Base-by-base conservation (phyloP, 2,888 invertebrate genomes). In the Euplagia quadripunctaria region DNA sequence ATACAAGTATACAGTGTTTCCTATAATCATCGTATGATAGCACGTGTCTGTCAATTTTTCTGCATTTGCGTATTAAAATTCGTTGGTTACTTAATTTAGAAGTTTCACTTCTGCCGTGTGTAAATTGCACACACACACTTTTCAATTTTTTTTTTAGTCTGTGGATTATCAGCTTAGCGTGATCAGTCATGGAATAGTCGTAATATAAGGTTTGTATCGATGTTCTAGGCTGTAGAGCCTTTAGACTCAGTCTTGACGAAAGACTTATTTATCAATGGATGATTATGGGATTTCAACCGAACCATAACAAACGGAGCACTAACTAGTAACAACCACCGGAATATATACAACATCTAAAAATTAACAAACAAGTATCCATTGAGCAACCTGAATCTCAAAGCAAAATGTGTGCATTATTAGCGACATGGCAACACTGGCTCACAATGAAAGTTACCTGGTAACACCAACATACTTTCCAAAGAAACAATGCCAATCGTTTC, bases 401-500 rank as follows among this genome's bases (percentile, higher is more conserved):
- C 68, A 68, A 31, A 43, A 61, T 31, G 31, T 55, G 68, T 55
- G 42, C 68, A 46, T 68, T 16, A 42, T 58, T 43, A 58, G 5
- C 46, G 61, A 68, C 68, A 68, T 68, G 61, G 68, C 68, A 68
- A 68, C 68, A 68, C 43, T 12, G 64, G 52, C 12, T 14, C 41
- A 65, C 65, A 71, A 65, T 65, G 71, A 71, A 71, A 71, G 66
- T 43, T 69, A 63, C 20, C 49, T 61, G 43, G 64, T 43, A 71
- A 67, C 49, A 61, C 55, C 66, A 71, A 67, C 58, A 66, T 7
- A 61, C 71, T 71, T 71, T 71, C 71, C 49, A 66, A 17, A 46
- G 67, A 71, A 71, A 71, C 70, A 70, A 70, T 64, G 51, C 46
- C 49, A 68, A 64, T 63, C 43, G 70, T 46, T 74, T 74, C 74